phyloP scores from a whole-genome alignment of 1,140 invertebrate genomes.

The Cydia fagiglandana region DNA sequence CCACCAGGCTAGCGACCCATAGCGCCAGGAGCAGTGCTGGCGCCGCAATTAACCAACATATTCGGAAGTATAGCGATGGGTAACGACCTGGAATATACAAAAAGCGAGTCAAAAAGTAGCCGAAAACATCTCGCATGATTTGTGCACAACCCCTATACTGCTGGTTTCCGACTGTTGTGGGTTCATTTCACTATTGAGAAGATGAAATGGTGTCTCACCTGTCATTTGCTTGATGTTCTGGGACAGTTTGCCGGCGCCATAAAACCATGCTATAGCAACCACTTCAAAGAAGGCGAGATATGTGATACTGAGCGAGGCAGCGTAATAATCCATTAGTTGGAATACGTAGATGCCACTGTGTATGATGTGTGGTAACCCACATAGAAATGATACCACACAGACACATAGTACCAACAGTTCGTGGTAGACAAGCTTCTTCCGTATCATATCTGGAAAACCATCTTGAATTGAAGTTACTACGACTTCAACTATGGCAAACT shows the following conservation, averaged over 20 bases:
- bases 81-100: slow-evolving; percentile 69
- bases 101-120: no score
- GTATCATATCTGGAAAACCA: slow-evolving; percentile 91
- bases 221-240: slow-evolving; percentile 94
- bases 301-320: slow-evolving; percentile 94
- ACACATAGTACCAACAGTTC: slow-evolving; percentile 92
- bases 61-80: slow-evolving; percentile 89
- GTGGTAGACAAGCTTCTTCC: slow-evolving; percentile 89
- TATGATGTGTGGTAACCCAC: slow-evolving; percentile 91
- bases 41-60: slow-evolving; percentile 91
- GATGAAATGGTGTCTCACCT: slow-evolving; percentile 70
- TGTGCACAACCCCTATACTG: no score
- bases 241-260: slow-evolving; percentile 89
- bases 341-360: slow-evolving; percentile 96
- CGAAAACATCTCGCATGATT: no score
- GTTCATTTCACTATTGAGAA: background rate
- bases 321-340: slow-evolving; percentile 95
- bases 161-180: background rate
- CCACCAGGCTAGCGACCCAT: slow-evolving; percentile 92
- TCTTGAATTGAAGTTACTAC: slow-evolving; percentile 95
- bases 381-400: slow-evolving; percentile 89
- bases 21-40: slow-evolving; percentile 91
- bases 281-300: slow-evolving; percentile 96
- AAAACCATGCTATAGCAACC: slow-evolving; percentile 94
- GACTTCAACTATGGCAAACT: slow-evolving; percentile 95